These are phyloP conservation scores for Trachelus iudaicus DNA, from an alignment of 2,888 invertebrate genomes.

Conservation along the genomic window DNA sequence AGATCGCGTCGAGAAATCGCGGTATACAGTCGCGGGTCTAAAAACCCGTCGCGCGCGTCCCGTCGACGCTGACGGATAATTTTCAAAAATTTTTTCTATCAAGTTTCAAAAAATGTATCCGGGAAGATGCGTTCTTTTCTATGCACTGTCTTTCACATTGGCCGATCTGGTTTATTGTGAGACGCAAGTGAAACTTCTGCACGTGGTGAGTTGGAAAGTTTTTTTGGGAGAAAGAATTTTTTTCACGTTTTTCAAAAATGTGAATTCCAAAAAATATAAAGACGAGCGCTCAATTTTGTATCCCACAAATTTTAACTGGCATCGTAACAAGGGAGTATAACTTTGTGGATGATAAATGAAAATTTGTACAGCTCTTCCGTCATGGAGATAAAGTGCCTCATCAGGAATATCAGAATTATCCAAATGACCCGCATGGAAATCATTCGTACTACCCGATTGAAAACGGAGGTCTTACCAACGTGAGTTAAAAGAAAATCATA, in stretches of 20 bases:
- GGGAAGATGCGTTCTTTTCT: conserved; percentile 15
- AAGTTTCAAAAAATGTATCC: conserved; percentile 15
- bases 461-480: conserved; percentile 69
- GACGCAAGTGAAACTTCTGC: conserved; percentile 49
- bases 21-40: conserved; percentile 31
- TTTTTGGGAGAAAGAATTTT: background rate
- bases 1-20: conserved; percentile 47
- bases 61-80: background rate
- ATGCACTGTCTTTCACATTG: conserved; percentile 14
- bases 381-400: conserved; percentile 73
- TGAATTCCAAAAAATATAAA: background rate
- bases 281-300: too few species aligned
- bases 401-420: conserved; percentile 67
- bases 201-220: conserved; percentile 34
- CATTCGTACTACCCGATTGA: conserved; percentile 68
- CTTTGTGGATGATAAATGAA: background rate
- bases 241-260: background rate
- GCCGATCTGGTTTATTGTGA: conserved; percentile 19
- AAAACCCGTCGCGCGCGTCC: background rate
- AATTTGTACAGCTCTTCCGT: conserved; percentile 66
- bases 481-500: conserved; percentile 41
- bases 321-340: background rate
- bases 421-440: conserved; percentile 67
- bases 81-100: background rate
- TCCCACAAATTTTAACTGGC: too few species aligned